Evolutionary conservation across 2,888 invertebrate genomes (phyloP).

Genomic region (Diadegma fenestrale): DNA sequence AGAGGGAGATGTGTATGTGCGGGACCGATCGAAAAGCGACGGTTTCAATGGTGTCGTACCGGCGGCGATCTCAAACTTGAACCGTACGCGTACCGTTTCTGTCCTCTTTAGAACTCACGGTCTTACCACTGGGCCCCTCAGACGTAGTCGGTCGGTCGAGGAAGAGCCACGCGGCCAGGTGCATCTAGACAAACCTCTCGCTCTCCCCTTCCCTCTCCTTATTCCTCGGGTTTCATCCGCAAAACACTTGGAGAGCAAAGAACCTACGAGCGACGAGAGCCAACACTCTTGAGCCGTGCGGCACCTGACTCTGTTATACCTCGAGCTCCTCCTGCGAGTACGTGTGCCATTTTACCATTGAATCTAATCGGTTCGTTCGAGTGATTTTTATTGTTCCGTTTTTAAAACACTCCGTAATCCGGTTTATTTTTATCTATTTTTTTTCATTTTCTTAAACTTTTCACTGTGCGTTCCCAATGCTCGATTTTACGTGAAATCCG

Average conservation of each 20-base stretch:
- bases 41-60: conserved; percentile 83
- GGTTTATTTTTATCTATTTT: conserved; percentile 7
- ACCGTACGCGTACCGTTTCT: conserved; percentile 83
- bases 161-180: conserved; percentile 83
- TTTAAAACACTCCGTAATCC: not conserved
- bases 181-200: conserved; percentile 70
- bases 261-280: conserved; percentile 77
- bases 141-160: conserved; percentile 83
- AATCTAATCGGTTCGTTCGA: conserved; percentile 27
- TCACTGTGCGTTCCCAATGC: conserved; percentile 47
- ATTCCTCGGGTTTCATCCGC: conserved; percentile 62
- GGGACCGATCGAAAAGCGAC: conserved; percentile 79
- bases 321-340: conserved; percentile 63
- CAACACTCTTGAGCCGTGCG: conserved; percentile 59
- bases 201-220: conserved; percentile 18
- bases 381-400: conserved; percentile 31
- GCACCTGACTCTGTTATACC: conserved; percentile 67
- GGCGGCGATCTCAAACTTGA: conserved; percentile 79
- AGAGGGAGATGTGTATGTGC: conserved; percentile 72
- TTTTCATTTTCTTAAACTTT: not conserved
- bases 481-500: conserved; percentile 45
- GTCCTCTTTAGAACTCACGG: conserved; percentile 83
- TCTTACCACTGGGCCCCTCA: conserved; percentile 79
- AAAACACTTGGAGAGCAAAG: conserved; percentile 69
- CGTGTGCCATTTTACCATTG: conserved; percentile 63